phyloP scores from a whole-genome alignment of 2,888 invertebrate species.

The Dorcus parallelipipedus region DNA sequence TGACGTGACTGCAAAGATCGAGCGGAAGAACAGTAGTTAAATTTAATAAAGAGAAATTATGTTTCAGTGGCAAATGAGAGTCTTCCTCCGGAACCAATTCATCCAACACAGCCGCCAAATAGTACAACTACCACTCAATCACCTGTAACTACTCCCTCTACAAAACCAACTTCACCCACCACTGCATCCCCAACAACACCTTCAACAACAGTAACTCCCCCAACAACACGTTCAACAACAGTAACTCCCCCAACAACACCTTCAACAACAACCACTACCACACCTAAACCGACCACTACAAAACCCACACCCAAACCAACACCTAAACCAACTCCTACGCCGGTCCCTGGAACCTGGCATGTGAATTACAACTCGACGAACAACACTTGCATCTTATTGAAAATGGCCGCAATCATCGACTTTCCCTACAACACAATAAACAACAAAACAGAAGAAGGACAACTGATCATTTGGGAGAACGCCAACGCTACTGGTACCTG shows the following conservation, averaged over 20 bases:
- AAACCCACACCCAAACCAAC: constrained; percentile 30
- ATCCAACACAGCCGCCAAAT: no score
- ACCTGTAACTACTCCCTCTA: constrained; percentile 39
- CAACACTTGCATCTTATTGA: constrained; percentile 60
- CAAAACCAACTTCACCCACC: constrained; percentile 38
- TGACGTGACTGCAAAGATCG: no score
- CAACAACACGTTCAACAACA: not conserved
- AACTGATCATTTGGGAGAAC: constrained; percentile 49
- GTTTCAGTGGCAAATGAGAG: no score
- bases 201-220: constrained; percentile 5
- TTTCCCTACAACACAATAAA: constrained; percentile 52
- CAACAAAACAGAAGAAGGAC: constrained; percentile 30
- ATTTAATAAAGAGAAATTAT: no score
- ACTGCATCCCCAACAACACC: constrained; percentile 4
- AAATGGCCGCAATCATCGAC: constrained; percentile 65
- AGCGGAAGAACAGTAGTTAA: no score
- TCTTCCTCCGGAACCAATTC: no score
- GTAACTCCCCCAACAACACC: constrained; percentile 15
- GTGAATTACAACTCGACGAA: constrained; percentile 42
- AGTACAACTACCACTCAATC: no score
- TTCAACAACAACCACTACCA: constrained; percentile 37
- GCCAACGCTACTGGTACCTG: constrained; percentile 48
- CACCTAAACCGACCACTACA: constrained; percentile 30
- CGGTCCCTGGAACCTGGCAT: constrained; percentile 52
- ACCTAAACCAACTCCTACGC: constrained; percentile 27